Evolutionary conservation across 2,113 vertebrate genomes (phyloP).

Genomic region (Lasiurus borealis): DNA sequence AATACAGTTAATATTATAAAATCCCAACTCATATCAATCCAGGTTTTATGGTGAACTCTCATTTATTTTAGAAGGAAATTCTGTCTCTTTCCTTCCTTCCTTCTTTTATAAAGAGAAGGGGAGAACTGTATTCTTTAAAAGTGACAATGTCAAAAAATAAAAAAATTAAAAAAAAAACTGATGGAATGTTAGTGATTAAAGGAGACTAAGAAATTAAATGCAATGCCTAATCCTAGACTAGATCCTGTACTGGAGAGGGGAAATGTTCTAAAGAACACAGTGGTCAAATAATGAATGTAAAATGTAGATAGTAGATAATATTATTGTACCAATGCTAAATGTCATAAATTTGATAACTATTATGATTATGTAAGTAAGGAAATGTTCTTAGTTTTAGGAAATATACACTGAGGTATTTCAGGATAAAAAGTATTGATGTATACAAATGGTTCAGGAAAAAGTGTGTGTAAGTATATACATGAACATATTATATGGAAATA

Average conservation of each 20-base stretch:
- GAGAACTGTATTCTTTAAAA: conserved; percentile 14
- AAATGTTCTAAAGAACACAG: neutral
- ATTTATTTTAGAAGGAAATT: neutral
- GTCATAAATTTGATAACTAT: neutral
- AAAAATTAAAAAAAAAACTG: neutral
- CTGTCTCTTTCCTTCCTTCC: neutral
- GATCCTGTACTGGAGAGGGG: neutral
- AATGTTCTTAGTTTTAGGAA: neutral
- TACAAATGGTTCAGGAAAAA: neutral
- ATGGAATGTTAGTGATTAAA: neutral
- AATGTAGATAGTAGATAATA: neutral
- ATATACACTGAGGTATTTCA: neutral
- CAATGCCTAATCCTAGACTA: conserved; percentile 14
- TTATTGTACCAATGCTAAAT: neutral
- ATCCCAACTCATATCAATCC: neutral
- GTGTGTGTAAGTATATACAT: neutral
- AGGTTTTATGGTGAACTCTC: neutral
- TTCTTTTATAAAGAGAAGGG: neutral
- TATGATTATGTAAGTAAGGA: neutral
- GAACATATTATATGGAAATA: neutral
- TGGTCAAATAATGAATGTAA: conserved; percentile 1
- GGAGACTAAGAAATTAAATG: neutral
- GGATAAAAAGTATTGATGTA: neutral
- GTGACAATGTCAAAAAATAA: neutral
- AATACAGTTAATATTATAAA: neutral